A percentile compares a stretch with the other conserved stretches of the same genome.
Conservation (phyloP, 1,140 invertebrate species). For the Holcopasites calliopsidis region DNA sequence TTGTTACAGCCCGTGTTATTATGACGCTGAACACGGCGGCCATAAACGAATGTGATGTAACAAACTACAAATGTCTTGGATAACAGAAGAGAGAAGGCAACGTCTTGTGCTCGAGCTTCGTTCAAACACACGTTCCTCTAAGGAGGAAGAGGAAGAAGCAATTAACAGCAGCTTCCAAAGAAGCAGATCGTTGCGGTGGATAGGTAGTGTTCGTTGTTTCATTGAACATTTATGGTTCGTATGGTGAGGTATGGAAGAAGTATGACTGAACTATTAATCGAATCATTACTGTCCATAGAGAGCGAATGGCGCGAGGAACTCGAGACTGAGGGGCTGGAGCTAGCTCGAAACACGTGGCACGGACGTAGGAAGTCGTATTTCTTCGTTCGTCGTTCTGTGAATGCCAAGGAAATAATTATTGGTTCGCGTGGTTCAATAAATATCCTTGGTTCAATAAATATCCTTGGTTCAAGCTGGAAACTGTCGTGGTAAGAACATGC, state of each 20-base stretch:
- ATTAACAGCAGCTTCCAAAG: slow-evolving; percentile 48
- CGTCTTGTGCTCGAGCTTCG: slow-evolving; percentile 30
- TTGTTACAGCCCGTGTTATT: slow-evolving; percentile 51
- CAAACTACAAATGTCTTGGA: slow-evolving; percentile 41
- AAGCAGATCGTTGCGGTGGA: background rate
- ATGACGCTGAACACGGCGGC: slow-evolving; percentile 47
- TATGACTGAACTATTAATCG: slow-evolving; percentile 56
- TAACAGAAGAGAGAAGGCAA: background rate
- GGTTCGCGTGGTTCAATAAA: slow-evolving; percentile 17
- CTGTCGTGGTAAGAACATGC: background rate
- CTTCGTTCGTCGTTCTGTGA: slow-evolving; percentile 25
- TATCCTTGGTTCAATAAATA: background rate
- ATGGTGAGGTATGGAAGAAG: slow-evolving; percentile 42
- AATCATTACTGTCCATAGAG: slow-evolving; percentile 60
- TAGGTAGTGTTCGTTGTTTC: background rate
- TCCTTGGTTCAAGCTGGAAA: background rate
- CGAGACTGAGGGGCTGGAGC: background rate
- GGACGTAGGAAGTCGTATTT: slow-evolving; percentile 33
- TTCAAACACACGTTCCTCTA: slow-evolving; percentile 34
- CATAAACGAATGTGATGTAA: slow-evolving; percentile 55
- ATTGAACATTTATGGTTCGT: background rate
- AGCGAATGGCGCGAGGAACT: slow-evolving; percentile 44
- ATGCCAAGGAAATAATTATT: slow-evolving; percentile 43
- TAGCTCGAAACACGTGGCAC: slow-evolving; percentile 10
- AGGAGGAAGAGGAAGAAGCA: slow-evolving; percentile 9